Base-by-base conservation (phyloP, 2,888 invertebrate species). In the Amphipoea oculea region DNA sequence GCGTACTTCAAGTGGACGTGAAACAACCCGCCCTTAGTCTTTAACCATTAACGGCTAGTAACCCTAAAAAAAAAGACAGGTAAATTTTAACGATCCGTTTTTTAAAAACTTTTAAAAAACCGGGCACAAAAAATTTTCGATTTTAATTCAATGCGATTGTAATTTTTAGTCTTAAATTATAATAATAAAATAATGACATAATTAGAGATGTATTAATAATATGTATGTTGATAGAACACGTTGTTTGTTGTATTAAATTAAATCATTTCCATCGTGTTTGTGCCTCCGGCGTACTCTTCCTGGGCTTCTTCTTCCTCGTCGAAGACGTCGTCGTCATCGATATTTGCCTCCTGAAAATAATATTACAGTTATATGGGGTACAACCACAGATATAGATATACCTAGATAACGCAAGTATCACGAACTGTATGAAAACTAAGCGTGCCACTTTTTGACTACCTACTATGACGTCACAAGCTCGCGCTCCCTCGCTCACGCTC, bases 261-360 rank as follows among this genome's bases (percentile, higher is more conserved):
- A 14, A 86, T 84, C 84, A 86, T 86, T 4, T 77, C 82, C 76
- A 76, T 81, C 0, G 83, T 83, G 66, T 84, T 82, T 0, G 42
- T 40, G 2, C 6, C 42, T 1, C 68, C 65, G 0, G 57, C 84
- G 23, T 83, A 85, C 2, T 85, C 86, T 0, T 90, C 90, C 0
- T 90, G 86, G 0, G 88, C 90, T 3, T 92, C 93, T 4, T 93
- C 93, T 5, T 94, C 93, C 23, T 93, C 94, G 5, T 94, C 94
- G 48, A 94, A 93, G 0, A 90, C 86, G 0, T 92, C 93, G 0
- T 93, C 93, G 2, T 93, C 93, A 4, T 93, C 93, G 0, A 93
- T 85, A 1, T 85, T 84, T 0, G 93, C 92, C n/a, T 93, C 94
- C 94, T 94, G 86, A 0, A 81, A 85, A 72, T 51, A 74, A 20